Base-by-base conservation (phyloP, 23 tunicate genomes). In the Halocynthia aurantium region DNA sequence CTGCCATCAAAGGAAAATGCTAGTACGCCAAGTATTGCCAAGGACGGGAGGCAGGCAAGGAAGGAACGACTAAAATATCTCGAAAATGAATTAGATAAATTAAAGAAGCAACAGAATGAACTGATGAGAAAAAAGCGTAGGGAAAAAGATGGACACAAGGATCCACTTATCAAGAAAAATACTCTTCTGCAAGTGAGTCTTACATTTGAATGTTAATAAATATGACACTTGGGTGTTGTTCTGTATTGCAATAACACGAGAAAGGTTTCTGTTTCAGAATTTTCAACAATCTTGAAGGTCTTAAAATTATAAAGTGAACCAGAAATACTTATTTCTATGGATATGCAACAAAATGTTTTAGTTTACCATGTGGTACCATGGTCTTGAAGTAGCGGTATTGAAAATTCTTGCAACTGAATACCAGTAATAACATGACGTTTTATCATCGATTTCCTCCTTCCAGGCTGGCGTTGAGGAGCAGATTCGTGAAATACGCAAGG, bases 401-500 rank as follows among this genome's bases (percentile, higher is more conserved):
- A 31, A 31, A 31, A 31, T 31, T 31, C 44, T 31, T 31, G 44
- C 44, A 4, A 67, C 12, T 67, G 22, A 19, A 67, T 15, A 67
- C 31, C 18, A 76, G 11, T 9, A 66, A 78, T 78, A 9, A 58
- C 63, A 58, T 13, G 17, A 13, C 63, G n/a, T 58, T 58, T 58
- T 31, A 31, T 31, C 44, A 31, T 76, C 63, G 5, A 19, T 68
- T 73, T 73, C 67, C 52, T 13, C 53, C 55, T 52, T 17, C 6
- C 73, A 86, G 91, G 94, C 83, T 78, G 88, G 88, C 15, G 88
- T 82, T 6, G 87, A 77, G 62, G 78, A 77, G 65, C 86, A 82
- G 62, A 87, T 88, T 8, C 69, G 72, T 66, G 88, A 83, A 71
- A 83, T 83, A 17, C 81, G 95, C 10, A 63, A 54, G 15, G 84